Conservation (phyloP, 1,140 invertebrate species). For the Zaprionus camerounensis region DNA sequence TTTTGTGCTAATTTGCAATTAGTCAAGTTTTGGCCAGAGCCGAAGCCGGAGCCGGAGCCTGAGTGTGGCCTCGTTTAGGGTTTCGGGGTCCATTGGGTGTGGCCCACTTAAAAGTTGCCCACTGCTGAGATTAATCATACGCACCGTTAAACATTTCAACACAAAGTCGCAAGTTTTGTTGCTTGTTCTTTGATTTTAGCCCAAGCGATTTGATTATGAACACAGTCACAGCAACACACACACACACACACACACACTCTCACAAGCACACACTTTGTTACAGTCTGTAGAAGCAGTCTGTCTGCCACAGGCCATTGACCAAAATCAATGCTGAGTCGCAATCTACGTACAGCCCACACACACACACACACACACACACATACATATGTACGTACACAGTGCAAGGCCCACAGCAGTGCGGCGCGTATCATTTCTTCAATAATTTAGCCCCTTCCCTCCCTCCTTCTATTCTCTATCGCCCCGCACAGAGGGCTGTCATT, state of each 20-base stretch:
- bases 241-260: neutral
- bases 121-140: constrained; percentile 71
- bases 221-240: neutral
- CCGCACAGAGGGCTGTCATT: neutral
- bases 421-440: constrained; percentile 4
- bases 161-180: constrained; percentile 41
- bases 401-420: neutral
- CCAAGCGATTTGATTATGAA: constrained; percentile 49
- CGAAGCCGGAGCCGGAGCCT: neutral
- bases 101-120: constrained; percentile 19
- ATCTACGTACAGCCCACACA: neutral
- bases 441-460: neutral
- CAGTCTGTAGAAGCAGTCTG: constrained; percentile 7
- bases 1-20: constrained; percentile 66
- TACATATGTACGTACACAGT: constrained; percentile 7
- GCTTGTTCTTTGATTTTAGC: constrained; percentile 5
- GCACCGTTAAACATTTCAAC: constrained; percentile 66
- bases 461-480: neutral
- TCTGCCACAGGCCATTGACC: constrained; percentile 70
- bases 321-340: constrained; percentile 65
- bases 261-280: neutral
- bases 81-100: constrained; percentile 16
- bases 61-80: constrained; percentile 6
- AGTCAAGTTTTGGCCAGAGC: constrained; percentile 32
- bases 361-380: neutral